Percentiles rank a stretch among this genome's conserved stretches.
phyloP scores from a whole-genome alignment of 2,797 vertebrate species.

The Oreochromis mossambicus region DNA sequence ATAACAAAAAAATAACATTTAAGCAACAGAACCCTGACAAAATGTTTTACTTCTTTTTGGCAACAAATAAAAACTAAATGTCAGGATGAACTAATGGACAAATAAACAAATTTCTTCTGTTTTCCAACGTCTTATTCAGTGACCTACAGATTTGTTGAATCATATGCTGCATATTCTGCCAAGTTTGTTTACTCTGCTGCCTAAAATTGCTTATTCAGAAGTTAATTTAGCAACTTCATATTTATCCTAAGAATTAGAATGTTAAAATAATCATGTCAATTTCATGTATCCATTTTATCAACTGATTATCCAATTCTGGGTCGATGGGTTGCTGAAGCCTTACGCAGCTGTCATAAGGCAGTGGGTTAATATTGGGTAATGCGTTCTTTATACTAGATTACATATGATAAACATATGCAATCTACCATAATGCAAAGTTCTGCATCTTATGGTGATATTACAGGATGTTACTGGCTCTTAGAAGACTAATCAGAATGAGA shows the following conservation, averaged over 20 bases:
- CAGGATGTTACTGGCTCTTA: not conserved
- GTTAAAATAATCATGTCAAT: not conserved
- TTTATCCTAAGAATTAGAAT: not conserved
- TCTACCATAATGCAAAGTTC: not conserved
- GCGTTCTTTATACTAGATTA: not conserved
- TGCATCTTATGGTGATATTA: not conserved
- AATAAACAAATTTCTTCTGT: not conserved
- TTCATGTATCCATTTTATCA: not conserved
- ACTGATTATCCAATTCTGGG: not conserved
- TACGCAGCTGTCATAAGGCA: not conserved
- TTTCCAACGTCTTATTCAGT: not conserved
- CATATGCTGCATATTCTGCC: too few species aligned
- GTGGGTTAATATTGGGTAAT: not conserved
- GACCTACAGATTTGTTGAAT: not conserved
- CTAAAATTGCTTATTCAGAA: not conserved
- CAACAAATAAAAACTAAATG: not conserved
- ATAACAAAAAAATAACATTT: not conserved
- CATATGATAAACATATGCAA: not conserved
- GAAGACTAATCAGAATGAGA: not conserved
- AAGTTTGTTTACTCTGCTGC: fast-evolving
- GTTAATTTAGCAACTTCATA: not conserved
- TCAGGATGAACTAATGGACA: not conserved
- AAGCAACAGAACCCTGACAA: not conserved
- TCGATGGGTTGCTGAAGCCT: not conserved
- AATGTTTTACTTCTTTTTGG: not conserved